Base-by-base conservation (phyloP, 2,888 invertebrate species). In the Heliconius sara region DNA sequence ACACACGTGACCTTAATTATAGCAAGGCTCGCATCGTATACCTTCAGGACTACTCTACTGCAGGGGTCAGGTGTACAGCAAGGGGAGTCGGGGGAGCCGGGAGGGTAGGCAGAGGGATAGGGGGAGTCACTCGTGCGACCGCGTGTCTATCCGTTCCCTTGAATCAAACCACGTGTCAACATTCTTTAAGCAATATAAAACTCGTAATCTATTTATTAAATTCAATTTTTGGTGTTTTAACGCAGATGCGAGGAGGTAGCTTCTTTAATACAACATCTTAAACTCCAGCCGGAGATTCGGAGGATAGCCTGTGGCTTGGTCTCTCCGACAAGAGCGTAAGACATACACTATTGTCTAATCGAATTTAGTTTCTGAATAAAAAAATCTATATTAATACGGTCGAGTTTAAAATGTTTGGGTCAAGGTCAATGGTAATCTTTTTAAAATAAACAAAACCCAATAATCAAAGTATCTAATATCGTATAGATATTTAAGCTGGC, bases 151-250 rank as follows among this genome's bases (percentile, higher is more conserved):
- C 73, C 60, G 47, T 75, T 60, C 57, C 30, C 34, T 60, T 34
- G 16, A 39, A 39, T 57, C 27, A 75, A 70, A 74, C 79, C 63
- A 70, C 60, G 74, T 79, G 70, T 60, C 68, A 75, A 71, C 70
- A 78, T 78, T 57, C 60, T 52, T 76, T 60, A 80, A 84, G 78
- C 81, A 79, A 79, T 84, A 81, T 76, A 84, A 84, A 83, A 84
- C 70, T 80, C 70, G 76, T 71, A 81, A 77, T 82, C 73, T 83
- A 84, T 85, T 75, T 84, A 83, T 83, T 85, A 84, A 85, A 86
- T 84, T 86, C 83, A 84, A 82, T 82, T 82, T 30, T 87, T 87
- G 87, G 86, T 88, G 87, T 87, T 84, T 81, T 80, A 78, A 84
- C 84, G 84, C 84, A 75, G 81, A 73, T 77, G 83, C 84, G 84